Base-by-base conservation (phyloP, 2,113 vertebrate species). In the Triplophysa siluroides region DNA sequence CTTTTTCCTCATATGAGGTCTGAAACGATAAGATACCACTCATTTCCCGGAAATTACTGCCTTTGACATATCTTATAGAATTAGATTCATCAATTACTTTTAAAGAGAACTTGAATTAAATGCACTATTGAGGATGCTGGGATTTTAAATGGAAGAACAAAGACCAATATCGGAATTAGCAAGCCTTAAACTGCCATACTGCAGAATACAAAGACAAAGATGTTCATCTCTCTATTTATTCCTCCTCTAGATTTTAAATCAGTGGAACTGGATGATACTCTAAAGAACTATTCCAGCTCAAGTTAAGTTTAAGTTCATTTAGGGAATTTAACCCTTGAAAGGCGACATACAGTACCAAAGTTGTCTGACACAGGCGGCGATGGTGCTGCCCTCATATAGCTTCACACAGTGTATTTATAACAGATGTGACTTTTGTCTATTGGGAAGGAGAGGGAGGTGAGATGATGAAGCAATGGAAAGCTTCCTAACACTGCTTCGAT, bases 261-360 rank as follows among this genome's bases (percentile, higher is more conserved):
- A 7, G 33, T 7, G 33, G 29, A 29, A 4, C 29, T 61, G 11
- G 54, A 73, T 77, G 81, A 80, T 72, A 78, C 67, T 56, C 66
- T 61, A 73, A 78, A 62, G 54, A 81, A 61, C 33, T 76, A 65
- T 60, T 77, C 33, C 74, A 62, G 81, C 64, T 73, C 26, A 62
- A 77, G 54, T 65, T n/a, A 60, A 60, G 76, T 77, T 72, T 72
- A 62, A 84, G 61, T 74, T 54, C 52, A 77, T 13, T 19, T 67
- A 80, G 75, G 65, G 76, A 70, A 82, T 82, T 74, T 82, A 85
- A 84, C 83, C 70, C 76, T 56, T 2, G 76, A 29, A 83, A 79
- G 85, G 83, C 79, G 81, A 78, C 58, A 3, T 3, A 29, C 26
- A 29, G 65, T 84, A 80, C 66, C 78, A 76, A 52, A 83, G 83